Percentiles rank a stretch among this genome's conserved stretches.
These are phyloP conservation scores for Philaethria dido DNA, from an alignment of 2,888 invertebrate genomes.

Conservation along the genomic window DNA sequence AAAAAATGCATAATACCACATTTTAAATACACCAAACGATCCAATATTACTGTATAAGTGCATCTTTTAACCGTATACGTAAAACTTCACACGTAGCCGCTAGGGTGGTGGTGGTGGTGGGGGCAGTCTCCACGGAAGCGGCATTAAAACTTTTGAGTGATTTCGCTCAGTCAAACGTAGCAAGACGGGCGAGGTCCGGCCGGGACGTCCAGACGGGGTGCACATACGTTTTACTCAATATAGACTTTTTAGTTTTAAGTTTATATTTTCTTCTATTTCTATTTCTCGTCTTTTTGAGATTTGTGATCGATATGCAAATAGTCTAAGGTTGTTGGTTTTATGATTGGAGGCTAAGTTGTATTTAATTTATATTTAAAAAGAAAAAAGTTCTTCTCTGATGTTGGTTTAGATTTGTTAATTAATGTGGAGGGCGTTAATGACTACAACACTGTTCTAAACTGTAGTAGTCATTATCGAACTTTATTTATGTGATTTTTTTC, in stretches of 20 bases:
- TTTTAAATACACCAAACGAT: slow-evolving; percentile 16
- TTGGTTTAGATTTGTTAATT: too few species aligned
- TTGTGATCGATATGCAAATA: slow-evolving; percentile 4
- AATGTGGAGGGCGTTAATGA: too few species aligned
- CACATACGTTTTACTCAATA: slow-evolving; percentile 48
- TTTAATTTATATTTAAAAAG: too few species aligned
- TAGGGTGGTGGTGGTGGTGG: slow-evolving; percentile 38
- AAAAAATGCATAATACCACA: background rate
- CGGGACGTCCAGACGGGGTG: slow-evolving; percentile 49
- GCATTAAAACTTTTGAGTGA: slow-evolving; percentile 83
- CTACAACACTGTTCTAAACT: too few species aligned
- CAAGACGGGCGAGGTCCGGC: slow-evolving; percentile 72
- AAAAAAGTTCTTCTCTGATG: too few species aligned
- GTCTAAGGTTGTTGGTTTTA: background rate
- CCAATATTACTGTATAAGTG: slow-evolving; percentile 30
- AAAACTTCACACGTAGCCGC: slow-evolving; percentile 49
- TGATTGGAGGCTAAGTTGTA: too few species aligned
- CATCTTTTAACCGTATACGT: slow-evolving; percentile 46
- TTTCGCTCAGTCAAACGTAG: slow-evolving; percentile 81
- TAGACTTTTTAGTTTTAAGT: slow-evolving; percentile 31
- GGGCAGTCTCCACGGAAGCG: slow-evolving; percentile 71
- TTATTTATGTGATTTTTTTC: too few species aligned
- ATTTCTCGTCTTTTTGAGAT: background rate
- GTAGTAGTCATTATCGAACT: too few species aligned
- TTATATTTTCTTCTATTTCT: slow-evolving; percentile 11